Base-by-base conservation (phyloP, 64 coral and sea anemone species). In the Stylophora pistillata region DNA sequence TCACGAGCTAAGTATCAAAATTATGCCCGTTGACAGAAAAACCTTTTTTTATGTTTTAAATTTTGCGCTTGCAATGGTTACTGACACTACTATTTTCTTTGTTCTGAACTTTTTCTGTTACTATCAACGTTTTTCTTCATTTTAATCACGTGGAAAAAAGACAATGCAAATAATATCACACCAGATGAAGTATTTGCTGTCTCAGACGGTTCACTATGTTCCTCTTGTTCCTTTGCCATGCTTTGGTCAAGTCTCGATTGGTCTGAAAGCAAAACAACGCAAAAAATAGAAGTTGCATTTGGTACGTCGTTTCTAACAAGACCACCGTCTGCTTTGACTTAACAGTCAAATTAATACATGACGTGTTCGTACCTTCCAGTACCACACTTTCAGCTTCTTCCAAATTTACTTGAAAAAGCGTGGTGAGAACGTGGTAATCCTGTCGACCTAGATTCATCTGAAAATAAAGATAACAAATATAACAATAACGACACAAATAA, bases 391-490 rank as follows among this genome's bases (percentile, higher is more conserved):
- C 80, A 52, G 28, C 58, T 73, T 94, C 93, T 14, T 85, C 78
- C 5, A 90, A 57, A 87, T 94, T 94, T 76, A 90, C 88, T 74
- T 94, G 93, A 27, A 88, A 52, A 27, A 86, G 82, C 55, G 81
- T 86, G 15, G 88, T 79, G 15, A 94, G 71, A 14, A 94, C 63
- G n/a, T 90, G 74, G 55, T 94, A 94, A 64, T 90, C 93, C 56
- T 85, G 82, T 33, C 63, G 68, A 13, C 88, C 93, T 18, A 94
- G 74, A 59, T 90, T 94, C 93, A 94, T 87, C 93, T 94, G 29
- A 9, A 75, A 6, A 15, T 15, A 30, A 85, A 20, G 21, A 28
- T 20, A 65, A 34, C 2, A 56, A 80, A 47, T 18, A 26, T 66
- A 81, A 30, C 25, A 30, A 55, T 55, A 25, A 1, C 0, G 25